These are phyloP conservation scores for Rhincodon typus DNA, from an alignment of 2,797 vertebrate species.

Conservation along the genomic window DNA sequence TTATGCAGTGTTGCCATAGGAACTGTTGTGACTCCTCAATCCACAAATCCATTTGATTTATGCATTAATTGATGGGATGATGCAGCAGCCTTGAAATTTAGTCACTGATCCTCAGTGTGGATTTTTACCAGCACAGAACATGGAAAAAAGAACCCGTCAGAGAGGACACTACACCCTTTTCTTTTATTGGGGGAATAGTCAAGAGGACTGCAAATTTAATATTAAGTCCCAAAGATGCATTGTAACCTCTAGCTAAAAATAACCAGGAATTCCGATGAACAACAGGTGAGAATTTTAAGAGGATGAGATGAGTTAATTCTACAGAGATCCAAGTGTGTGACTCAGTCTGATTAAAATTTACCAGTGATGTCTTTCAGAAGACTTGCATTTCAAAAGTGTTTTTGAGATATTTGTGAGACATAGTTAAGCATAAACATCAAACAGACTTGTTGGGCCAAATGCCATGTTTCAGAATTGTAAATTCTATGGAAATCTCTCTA, in stretches of 20 bases:
- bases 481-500: background rate
- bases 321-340: background rate
- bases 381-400: slow-evolving; percentile 45
- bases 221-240: background rate
- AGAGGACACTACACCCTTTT: background rate
- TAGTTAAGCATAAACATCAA: background rate
- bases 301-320: background rate
- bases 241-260: background rate
- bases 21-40: background rate
- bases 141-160: background rate
- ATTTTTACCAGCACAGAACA: background rate
- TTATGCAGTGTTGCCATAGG: background rate
- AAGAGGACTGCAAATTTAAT: background rate
- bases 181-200: no score
- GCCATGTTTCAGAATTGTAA: slow-evolving; percentile 23
- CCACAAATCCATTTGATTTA: background rate
- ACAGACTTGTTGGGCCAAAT: no score
- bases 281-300: background rate
- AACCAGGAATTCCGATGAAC: background rate
- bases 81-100: background rate
- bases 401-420: background rate
- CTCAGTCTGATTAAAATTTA: background rate
- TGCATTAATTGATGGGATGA: background rate
- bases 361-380: background rate
- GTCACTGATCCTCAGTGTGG: background rate